phyloP scores from a whole-genome alignment of 2,113 vertebrate genomes.

The Butorides virescens region DNA sequence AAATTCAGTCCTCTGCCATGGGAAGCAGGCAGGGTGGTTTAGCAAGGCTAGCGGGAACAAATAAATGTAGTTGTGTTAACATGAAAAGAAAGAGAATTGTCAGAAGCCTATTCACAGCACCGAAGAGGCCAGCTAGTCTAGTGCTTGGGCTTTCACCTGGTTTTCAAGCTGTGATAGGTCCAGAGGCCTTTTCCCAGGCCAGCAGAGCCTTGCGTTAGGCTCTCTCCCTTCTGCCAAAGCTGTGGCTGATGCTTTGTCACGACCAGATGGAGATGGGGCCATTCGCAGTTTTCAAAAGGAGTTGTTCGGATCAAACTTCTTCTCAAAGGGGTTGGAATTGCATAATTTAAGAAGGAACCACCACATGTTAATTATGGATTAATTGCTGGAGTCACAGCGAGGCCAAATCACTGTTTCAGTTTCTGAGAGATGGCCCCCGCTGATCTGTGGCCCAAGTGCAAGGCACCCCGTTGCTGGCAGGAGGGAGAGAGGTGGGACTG shows the following conservation, averaged over 20 bases:
- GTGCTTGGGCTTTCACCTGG: not conserved
- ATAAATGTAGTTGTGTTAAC: not conserved
- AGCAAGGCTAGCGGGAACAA: not conserved
- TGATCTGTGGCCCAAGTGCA: not conserved
- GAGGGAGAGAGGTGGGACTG: not conserved
- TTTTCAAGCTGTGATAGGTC: not conserved
- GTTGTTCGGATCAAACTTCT: not conserved
- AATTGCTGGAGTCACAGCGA: not conserved
- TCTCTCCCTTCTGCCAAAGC: not conserved
- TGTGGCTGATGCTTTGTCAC: not conserved
- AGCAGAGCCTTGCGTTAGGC: not conserved
- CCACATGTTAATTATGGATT: not conserved
- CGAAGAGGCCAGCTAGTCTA: accelerated
- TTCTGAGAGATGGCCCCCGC: not conserved
- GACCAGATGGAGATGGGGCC: not conserved
- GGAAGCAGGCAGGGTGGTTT: not conserved
- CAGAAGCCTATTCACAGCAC: not conserved
- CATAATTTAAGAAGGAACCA: not conserved
- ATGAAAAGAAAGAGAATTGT: not conserved
- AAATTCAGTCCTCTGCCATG: accelerated
- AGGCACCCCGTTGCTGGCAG: not conserved
- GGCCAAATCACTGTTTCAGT: not conserved
- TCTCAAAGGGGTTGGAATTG: not conserved
- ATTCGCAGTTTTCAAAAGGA: not conserved
- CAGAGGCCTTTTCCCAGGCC: not conserved